Evolutionary conservation across 1,140 invertebrate species (phyloP).

Genomic region (Sipha flava): DNA sequence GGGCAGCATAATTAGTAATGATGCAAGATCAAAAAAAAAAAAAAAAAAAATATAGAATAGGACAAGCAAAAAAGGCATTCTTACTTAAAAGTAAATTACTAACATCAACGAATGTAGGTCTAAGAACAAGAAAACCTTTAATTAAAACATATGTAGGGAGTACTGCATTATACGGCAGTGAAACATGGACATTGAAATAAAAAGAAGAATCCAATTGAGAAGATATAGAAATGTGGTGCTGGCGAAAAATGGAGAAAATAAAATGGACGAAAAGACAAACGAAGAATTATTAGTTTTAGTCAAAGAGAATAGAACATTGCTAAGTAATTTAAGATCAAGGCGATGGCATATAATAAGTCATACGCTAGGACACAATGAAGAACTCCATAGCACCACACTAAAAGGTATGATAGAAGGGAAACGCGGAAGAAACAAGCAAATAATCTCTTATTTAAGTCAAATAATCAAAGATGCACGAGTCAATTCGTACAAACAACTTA

Average conservation of each 20-base stretch:
- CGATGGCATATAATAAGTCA: too few relatives aligned
- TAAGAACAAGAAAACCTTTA: too few relatives aligned
- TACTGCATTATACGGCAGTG: too few relatives aligned
- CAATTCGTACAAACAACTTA: too few relatives aligned
- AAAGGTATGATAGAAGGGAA: too few relatives aligned
- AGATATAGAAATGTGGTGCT: conserved; percentile 39
- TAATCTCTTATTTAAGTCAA: background rate
- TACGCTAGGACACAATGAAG: background rate
- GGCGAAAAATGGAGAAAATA: conserved; percentile 29
- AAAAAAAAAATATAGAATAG: background rate
- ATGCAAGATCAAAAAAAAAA: background rate
- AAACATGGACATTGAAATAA: conserved; percentile 38
- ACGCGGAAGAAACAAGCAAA: background rate
- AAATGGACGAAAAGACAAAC: too few relatives aligned
- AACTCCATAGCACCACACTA: background rate
- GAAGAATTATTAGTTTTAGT: background rate
- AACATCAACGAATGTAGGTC: too few relatives aligned
- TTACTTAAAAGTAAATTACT: too few relatives aligned
- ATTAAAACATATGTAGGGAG: too few relatives aligned
- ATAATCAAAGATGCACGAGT: too few relatives aligned
- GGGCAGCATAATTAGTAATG: background rate
- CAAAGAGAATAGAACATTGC: background rate
- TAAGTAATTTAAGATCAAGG: background rate
- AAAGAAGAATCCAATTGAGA: conserved; percentile 32
- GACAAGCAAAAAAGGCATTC: too few relatives aligned